Evolutionary conservation across 2,888 invertebrate genomes (phyloP), one percentile per base, ranked within the genome.

Genomic region (Melieria omissa): DNA sequence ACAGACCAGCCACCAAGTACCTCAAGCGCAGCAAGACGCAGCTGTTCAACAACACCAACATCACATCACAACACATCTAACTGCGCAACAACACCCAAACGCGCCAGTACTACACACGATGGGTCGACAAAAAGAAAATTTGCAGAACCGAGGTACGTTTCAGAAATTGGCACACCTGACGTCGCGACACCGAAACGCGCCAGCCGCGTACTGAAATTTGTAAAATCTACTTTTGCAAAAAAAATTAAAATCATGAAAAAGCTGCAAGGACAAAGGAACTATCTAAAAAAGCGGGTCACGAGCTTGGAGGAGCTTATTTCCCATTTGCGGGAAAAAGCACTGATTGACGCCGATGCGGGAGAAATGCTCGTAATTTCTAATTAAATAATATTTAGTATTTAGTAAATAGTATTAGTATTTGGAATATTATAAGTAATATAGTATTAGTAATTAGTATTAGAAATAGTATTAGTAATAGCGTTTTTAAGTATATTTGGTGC

Each of bases 161-260:
- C 49, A 10, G 64, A 64, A 52, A 64, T 64, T 64, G 12, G 41
- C 12, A 16, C 29, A 29, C 12, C 10, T n/a, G 54, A 64, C 52
- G 49, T 64, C 49, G 49, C 46, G 16, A 47, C 64, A 12, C 49
- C 64, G 29, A 14, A 14, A 9, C 64, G 64, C 10, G 64, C 64
- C 29, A 49, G 46, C 8, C 52, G 64, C 16, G 52, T 45, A n/a
- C 29, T 64, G 10, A 64, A 64, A 9, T 29, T 64, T 49, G 41
- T 64, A 49, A 64, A 64, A 45, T 29, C 29, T 2, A 6, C 47
- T 12, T 45, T 63, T 41, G 47, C 45, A 4, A 47, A 47, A 46
- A 63, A 63, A 47, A 46, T n/a, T 29, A 52, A 49, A 54, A 29
- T 16, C 29, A 52, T 64, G n/a, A 64, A 52, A 52, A 49, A 64